Base-by-base conservation (phyloP, 2,797 vertebrate species). In the Xiphorhynchus erythropygius region DNA sequence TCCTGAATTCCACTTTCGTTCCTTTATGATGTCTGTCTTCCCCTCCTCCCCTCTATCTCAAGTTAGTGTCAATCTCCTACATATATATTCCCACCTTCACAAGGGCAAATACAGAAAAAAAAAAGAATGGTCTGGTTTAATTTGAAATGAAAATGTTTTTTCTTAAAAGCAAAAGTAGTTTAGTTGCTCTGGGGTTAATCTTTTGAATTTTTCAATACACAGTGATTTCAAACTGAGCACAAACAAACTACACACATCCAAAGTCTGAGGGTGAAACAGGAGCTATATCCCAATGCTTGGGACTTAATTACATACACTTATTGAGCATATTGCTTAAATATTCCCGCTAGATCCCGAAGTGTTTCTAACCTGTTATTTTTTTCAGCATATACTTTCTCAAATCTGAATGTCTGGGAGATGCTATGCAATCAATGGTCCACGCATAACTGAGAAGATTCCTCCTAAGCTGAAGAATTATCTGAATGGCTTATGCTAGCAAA, bases 381-480 rank as follows among this genome's bases (percentile, higher is more conserved):
- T 97, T 95, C 97, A 97, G 97, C 95, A 97, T 97, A 96, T 96
- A 97, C 95, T 97, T 97, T 97, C 95, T 97, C 95, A 97, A 96
- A 96, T 95, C 96, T 97, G 95, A 97, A 93, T 97, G 94, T 96
- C 97, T 97, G 95, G 96, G 95, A 95, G 97, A 97, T 96, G 95
- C 94, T 95, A 95, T 97, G 96, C 96, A 97, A 90, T 96, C 96
- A 95, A 91, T 97, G 94, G 95, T 97, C 96, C 96, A 97, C 96
- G 91, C 96, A 93, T 96, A 97, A 97, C 94, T 96, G 94, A 96
- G 94, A 96, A 94, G 94, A 97, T 82, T 80, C 90, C 95, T 96
- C 92, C 94, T 94, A 97, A 96, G 60, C 83, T 95, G 93, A 96
- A 89, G 93, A 96, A 95, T 93, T 96, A 95, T 79, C 88, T 94